Base-by-base conservation (phyloP, 2,113 vertebrate species). In the Rousettus leschenaultii region DNA sequence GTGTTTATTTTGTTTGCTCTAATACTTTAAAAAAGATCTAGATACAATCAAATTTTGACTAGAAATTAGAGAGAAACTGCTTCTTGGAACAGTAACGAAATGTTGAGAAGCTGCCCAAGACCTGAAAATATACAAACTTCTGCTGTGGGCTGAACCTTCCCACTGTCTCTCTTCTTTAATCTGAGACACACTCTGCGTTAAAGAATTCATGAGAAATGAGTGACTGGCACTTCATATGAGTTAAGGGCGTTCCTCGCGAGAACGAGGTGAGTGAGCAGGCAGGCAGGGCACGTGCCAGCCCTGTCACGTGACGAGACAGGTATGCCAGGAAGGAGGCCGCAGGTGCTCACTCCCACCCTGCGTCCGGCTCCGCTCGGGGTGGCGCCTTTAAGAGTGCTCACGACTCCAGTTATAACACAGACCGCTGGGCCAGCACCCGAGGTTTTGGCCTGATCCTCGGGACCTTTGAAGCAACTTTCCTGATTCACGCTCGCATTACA, bases 51-150 rank as follows among this genome's bases (percentile, higher is more conserved):
- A 35, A 45, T 57, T 88, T 73, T 93, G 63, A 77, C 35, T 63
- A 89, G 45, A 96, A 70, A 89, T 91, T 26, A 85, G 18, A 93
- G 61, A 91, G n/a, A 71, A 96, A 93, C 3, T 75, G 24, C 38
- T 93, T 95, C 91, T 93, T 55, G 24, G 73, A 86, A 78, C 11
- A 96, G 13, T 48, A 48, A 48, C 13, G 48, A 93, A 96, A 89
- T 43, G 28, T 80, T 91, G 48, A 93, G 48, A 86, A 92, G 40
- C 26, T 91, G 48, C 8, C 70, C 28, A 92, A 84, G 40, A 70
- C 28, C 18, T 95, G 61, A 89, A 89, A 93, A 91, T 30, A 87
- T 3, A 84, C 35, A 86, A 85, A 83, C 21, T 65, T 93, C 30
- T 74, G 43, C 26, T 82, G 14, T 63, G 77, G 55, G 16, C 48